These are phyloP conservation scores for Dinoponera quadriceps DNA, from an alignment of 1,140 invertebrate genomes.

Conservation along the genomic window DNA sequence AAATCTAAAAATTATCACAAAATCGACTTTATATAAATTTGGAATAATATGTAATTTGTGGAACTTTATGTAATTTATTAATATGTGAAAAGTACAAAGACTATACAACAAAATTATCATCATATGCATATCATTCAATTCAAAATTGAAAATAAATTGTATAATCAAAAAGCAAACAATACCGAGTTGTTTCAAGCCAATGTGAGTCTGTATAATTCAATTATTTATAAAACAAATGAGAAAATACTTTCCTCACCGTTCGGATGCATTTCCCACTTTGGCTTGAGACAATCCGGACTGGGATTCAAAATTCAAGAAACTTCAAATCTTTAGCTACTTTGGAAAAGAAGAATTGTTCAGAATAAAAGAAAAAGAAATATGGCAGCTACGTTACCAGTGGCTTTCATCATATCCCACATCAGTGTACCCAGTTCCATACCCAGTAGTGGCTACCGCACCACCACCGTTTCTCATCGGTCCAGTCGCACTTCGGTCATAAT, in stretches of 20 bases:
- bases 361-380: constrained; percentile 6
- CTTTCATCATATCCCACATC: constrained; percentile 83
- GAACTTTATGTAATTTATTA: not conserved
- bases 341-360: not conserved
- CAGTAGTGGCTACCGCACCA: constrained; percentile 80
- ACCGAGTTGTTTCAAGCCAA: not conserved
- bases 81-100: not conserved
- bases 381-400: constrained; percentile 68
- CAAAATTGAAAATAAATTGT: constrained; percentile 10
- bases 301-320: not conserved
- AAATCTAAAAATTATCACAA: constrained; percentile 37
- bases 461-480: constrained; percentile 85
- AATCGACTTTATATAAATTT: not conserved
- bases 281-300: not conserved
- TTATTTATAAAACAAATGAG: not conserved
- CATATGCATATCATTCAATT: not conserved
- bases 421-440: constrained; percentile 82
- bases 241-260: no score
- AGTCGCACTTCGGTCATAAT: constrained; percentile 82
- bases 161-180: constrained; percentile 21
- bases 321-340: not conserved
- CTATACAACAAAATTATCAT: not conserved
- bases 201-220: constrained; percentile 1
- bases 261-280: not conserved
- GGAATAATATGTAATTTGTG: not conserved